Evolutionary conservation across 2,888 invertebrate genomes (phyloP), one percentile per base, ranked within the genome.

Genomic region (Lysandra coridon): DNA sequence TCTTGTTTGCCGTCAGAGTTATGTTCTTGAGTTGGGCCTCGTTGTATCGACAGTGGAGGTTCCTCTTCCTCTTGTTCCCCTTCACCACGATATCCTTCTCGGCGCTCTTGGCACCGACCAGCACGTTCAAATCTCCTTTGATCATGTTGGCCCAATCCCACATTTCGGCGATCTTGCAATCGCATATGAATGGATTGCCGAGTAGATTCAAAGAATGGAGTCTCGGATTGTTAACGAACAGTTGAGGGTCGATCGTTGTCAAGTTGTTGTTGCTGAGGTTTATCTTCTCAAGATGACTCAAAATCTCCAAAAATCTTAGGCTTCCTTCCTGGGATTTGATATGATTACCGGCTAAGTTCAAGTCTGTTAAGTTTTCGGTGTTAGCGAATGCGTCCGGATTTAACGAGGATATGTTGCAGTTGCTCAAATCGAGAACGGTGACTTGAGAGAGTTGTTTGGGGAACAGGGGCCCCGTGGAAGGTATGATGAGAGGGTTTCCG

Each of bases 111-210:
- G 96, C 96, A 64, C 97, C 97, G 30, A 96, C 93, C 60, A 97
- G 91, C 49, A 96, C 95, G 81, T 96, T 95, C 75, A 96, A 88
- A 83, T 96, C 95, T 14, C 96, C 96, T 84, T 96, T 96, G 60
- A 95, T 95, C 88, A 96, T 95, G 62, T 95, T 91, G 0, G 96
- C 97, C 97, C 97, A 97, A 83, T 96, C 95, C 97, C 97, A 97
- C 93, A 96, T 95, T 80, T 96, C 96, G 0, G 96, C 96, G 40
- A 97, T 95, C 81, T 96, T 95, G 83, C 97, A 97, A 83, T 96
- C 96, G 85, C 97, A 97, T 80, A 95, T 89, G 91, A 97, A 97
- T 1, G 96, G 96, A 89, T 97, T 97, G 3, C 96, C 96, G 10
- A 96, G 91, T 6, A 97, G 89, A 85, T 96, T 96, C 77, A 97